A percentile compares a stretch with the other conserved stretches of the same genome.
phyloP scores from a whole-genome alignment of 2,797 vertebrate genomes.

The Coccyzus lansbergi region DNA sequence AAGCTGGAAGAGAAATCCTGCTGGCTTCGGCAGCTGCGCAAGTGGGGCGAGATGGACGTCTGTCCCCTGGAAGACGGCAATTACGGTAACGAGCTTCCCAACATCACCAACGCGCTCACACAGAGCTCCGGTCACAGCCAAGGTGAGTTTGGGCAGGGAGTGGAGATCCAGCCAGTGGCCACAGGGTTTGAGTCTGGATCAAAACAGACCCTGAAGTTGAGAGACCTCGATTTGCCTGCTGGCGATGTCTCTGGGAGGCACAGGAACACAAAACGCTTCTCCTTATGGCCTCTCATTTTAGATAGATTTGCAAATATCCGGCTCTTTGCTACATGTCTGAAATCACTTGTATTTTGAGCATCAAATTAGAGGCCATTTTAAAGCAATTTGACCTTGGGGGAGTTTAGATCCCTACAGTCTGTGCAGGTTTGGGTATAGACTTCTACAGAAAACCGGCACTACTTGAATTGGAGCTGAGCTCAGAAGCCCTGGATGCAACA shows the following conservation, averaged over 20 bases:
- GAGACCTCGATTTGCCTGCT: neutral
- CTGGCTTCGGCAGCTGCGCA: constrained; percentile 95
- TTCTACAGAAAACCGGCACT: neutral
- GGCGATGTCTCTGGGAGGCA: neutral
- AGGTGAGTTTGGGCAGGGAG: constrained; percentile 78
- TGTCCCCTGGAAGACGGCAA: constrained; percentile 97
- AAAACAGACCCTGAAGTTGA: neutral
- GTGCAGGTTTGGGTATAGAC: neutral
- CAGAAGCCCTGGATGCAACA: neutral
- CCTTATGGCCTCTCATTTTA: neutral
- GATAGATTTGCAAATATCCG: neutral
- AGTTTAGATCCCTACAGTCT: neutral
- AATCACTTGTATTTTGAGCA: neutral
- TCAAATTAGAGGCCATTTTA: neutral
- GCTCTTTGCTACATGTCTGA: neutral
- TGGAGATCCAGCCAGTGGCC: neutral
- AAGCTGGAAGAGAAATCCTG: constrained; percentile 94
- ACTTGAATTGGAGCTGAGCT: neutral
- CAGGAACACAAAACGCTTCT: neutral
- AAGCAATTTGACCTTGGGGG: neutral
- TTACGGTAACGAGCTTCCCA: constrained; percentile 95
- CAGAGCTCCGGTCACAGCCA: constrained; percentile 90
- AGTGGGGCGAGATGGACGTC: constrained; percentile 95
- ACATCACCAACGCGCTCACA: constrained; percentile 94
- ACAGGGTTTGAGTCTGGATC: neutral